Percentiles rank a stretch among this genome's conserved stretches.
Evolutionary conservation across 2,797 vertebrate genomes (phyloP).

Genomic region (Gymnoscopelus braueri): DNA sequence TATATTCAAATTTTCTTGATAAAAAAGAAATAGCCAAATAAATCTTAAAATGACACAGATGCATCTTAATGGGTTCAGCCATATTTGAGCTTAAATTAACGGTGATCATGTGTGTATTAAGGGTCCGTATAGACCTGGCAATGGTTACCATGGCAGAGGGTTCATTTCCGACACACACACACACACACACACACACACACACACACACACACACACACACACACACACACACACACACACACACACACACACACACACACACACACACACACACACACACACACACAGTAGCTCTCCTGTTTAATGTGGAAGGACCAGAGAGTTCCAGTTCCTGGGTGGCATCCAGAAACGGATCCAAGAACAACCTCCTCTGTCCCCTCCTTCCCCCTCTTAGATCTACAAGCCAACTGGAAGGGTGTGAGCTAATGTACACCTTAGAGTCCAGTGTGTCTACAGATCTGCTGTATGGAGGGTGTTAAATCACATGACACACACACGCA

Average conservation of each 20-base stretch:
- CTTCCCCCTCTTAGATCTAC: conserved; percentile 6
- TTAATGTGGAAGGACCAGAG: conserved; percentile 22
- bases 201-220: conserved; percentile 1
- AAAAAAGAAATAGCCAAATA: too few relatives aligned
- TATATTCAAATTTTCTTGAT: too few relatives aligned
- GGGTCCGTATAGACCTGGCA: conserved; percentile 5
- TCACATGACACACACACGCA: conserved; percentile 3
- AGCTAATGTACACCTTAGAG: conserved; percentile 35
- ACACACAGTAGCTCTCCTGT: conserved; percentile 40
- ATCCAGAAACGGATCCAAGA: conserved; percentile 45
- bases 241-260: conserved; percentile 5
- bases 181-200: not conserved
- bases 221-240: conserved; percentile 7
- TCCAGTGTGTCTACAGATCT: not conserved
- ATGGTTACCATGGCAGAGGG: conserved; percentile 30
- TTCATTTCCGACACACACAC: conserved; percentile 3
- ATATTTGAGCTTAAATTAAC: not conserved
- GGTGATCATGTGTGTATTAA: not conserved
- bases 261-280: conserved; percentile 13
- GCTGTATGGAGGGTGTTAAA: conserved; percentile 23
- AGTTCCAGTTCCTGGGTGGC: conserved; percentile 29
- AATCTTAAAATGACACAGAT: too few relatives aligned
- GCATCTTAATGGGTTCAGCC: not conserved
- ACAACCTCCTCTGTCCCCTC: conserved; percentile 10
- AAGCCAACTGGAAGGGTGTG: conserved; percentile 23